Base-by-base conservation (phyloP, 2,113 vertebrate genomes). In the Strix uralensis region DNA sequence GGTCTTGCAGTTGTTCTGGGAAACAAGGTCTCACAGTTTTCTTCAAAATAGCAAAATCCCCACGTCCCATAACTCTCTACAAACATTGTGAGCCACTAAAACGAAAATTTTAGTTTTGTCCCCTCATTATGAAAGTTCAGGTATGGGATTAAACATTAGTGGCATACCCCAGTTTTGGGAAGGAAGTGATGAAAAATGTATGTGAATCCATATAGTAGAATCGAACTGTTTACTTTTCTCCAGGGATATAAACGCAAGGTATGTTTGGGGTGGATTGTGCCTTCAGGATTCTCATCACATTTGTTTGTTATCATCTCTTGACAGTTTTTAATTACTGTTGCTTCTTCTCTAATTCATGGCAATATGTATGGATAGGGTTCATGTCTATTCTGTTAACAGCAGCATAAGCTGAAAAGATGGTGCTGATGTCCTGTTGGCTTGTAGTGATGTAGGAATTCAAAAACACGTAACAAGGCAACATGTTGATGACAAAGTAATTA, bases 181-280 rank as follows among this genome's bases (percentile, higher is more conserved):
- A 90, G 29, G 27, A 86, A 84, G 29, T 88, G 55, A 72, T 88
- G 62, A 94, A n/a, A 82, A 90, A 80, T 67, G 4, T 89, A 17
- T 1, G 0, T 4, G 9, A 51, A 54, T 55, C 14, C 16, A 80
- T 61, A n/a, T 3, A 36, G 44, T 10, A 69, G 40, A 82, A 57
- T 27, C 77, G 29, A 90, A 47, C 59, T 82, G 32, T 79, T 86
- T 89, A 54, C 21, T 75, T 95, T 97, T 92, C 52, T 96, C 27
- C 71, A 38, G 80, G 61, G 46, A 65, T 95, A 67, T 62, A 87
- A 88, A 46, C 6, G 10, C 51, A 90, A 72, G 27, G 61, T 78
- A 72, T 15, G 21, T 77, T 15, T 74, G 54, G 59, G 58, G 66
- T 89, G 29, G 44, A 63, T 38, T 74, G 29, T 90, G 29, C 40